Percentiles rank a stretch among this genome's conserved stretches.
Conservation (phyloP, 2,113 vertebrate species). For the Scalopus aquaticus region DNA sequence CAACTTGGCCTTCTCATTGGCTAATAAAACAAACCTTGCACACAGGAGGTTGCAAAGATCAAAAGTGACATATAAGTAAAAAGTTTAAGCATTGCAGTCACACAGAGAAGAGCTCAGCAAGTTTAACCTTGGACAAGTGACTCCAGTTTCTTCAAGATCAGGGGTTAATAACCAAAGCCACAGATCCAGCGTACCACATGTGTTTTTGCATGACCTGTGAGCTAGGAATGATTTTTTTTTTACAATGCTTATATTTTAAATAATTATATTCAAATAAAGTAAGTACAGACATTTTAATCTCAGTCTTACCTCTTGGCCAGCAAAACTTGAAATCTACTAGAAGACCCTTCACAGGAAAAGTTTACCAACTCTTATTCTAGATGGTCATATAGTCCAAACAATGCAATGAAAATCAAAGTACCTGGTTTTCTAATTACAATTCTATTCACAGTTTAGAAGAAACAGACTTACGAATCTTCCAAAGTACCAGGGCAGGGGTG, state of each 20-base stretch:
- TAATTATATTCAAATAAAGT: not conserved
- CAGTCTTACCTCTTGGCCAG: not conserved
- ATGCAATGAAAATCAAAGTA: not conserved
- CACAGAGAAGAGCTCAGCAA: not conserved
- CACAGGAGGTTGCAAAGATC: not conserved
- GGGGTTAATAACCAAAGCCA: not conserved
- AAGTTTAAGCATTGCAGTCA: not conserved
- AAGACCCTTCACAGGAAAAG: not conserved
- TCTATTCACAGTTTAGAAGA: conserved; percentile 13
- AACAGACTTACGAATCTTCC: conserved; percentile 47
- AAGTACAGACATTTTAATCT: not conserved
- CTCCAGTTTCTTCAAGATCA: not conserved
- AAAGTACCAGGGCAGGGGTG: not conserved
- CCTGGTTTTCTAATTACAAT: conserved; percentile 16
- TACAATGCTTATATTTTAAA: not conserved
- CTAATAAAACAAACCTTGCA: not conserved
- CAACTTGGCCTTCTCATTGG: not conserved
- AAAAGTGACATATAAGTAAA: not conserved
- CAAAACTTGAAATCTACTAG: not conserved
- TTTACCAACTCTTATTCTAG: not conserved
- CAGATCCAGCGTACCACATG: not conserved
- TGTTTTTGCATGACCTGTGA: not conserved
- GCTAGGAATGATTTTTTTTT: conserved; percentile 1
- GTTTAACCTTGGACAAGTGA: not conserved
- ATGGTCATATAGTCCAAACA: conserved; percentile 34